Evolutionary conservation across 2,113 vertebrate species (phyloP).

Genomic region (Aythya baeri): DNA sequence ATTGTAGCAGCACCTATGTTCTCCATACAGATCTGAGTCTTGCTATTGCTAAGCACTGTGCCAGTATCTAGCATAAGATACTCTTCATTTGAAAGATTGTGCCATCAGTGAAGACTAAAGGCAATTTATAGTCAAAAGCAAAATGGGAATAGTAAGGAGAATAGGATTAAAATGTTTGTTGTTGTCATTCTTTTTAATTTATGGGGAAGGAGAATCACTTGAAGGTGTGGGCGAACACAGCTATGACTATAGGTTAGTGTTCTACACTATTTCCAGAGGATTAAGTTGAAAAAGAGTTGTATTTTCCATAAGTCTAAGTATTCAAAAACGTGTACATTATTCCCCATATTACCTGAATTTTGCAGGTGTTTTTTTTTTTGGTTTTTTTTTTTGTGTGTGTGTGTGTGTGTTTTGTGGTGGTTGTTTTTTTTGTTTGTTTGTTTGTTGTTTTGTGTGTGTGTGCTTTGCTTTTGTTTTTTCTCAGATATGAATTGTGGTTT

Average conservation of each 20-base stretch:
- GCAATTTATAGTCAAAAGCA: background rate
- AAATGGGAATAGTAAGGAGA: background rate
- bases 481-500: background rate
- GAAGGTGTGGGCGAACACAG: background rate
- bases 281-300: background rate
- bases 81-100: background rate
- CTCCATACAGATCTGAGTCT: background rate
- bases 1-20: background rate
- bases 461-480: background rate
- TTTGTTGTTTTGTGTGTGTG: background rate
- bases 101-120: background rate
- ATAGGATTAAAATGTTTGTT: background rate
- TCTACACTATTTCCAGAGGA: background rate
- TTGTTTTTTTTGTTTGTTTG: too few relatives aligned
- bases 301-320: background rate
- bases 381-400: background rate
- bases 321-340: background rate
- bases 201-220: background rate
- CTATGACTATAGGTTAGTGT: background rate
- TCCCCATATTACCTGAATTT: background rate
- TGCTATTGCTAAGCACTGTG: background rate
- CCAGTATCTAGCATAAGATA: background rate
- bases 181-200: background rate
- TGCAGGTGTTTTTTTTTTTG: background rate
- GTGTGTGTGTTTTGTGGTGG: background rate